These are phyloP conservation scores for Liposcelis brunnea DNA, from an alignment of 2,888 invertebrate genomes.

Conservation along the genomic window DNA sequence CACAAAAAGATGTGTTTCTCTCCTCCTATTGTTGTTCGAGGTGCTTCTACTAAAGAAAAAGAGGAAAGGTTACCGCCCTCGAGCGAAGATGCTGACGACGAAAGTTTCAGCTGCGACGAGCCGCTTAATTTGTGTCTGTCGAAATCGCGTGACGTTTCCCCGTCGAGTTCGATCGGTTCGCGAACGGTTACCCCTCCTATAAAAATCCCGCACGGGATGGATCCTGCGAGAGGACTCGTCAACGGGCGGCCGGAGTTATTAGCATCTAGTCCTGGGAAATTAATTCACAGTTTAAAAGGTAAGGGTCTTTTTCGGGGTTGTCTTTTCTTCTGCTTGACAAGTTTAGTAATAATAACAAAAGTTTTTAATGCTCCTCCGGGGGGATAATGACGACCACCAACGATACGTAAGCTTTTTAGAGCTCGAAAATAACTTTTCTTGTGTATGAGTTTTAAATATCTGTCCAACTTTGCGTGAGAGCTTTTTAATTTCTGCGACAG, in stretches of 20 bases:
- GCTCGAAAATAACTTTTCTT: no score
- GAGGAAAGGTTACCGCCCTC: conserved; percentile 14
- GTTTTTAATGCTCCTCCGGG: no score
- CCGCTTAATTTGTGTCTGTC: conserved; percentile 42
- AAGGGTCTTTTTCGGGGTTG: neutral
- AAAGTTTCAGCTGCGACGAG: conserved; percentile 30
- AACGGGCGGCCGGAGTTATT: neutral
- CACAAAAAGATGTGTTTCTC: conserved; percentile 8
- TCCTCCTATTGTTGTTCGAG: conserved; percentile 13
- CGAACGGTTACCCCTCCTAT: conserved; percentile 6
- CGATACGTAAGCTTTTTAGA: no score
- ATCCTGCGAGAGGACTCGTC: neutral
- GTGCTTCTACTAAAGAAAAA: conserved; percentile 14
- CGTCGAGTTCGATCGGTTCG: conserved; percentile 23
- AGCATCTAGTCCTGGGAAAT: neutral
- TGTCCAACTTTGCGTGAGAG: no score
- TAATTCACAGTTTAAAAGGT: conserved; percentile 1
- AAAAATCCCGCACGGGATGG: neutral
- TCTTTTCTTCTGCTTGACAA: no score
- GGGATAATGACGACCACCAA: no score
- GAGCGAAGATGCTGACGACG: conserved; percentile 31
- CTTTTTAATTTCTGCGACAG: no score
- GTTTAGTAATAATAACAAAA: no score
- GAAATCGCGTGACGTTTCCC: conserved; percentile 29
- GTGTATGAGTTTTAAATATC: no score